Base-by-base conservation (phyloP, 2,797 vertebrate genomes). In the Staurois parvus region DNA sequence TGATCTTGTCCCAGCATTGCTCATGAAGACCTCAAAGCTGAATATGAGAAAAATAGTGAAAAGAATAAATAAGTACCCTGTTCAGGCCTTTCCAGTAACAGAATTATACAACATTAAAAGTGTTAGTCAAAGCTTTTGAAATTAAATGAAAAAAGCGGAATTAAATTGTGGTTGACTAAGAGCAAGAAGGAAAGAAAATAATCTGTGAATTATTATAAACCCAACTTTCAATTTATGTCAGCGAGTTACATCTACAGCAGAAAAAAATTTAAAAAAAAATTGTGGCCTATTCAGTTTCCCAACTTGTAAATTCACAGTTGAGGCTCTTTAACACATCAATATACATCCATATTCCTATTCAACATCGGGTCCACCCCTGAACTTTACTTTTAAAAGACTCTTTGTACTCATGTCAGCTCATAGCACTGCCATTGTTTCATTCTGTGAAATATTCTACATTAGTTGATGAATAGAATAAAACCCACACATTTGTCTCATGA, bases 71-170 rank as follows among this genome's bases (percentile, higher is more conserved):
- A 21, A 2, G 15, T 32, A 45, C 28, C 37, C 77, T 48, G 48
- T 42, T 79, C 32, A 79, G 77, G 48, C 32, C 69, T 42, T 34
- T 69, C 40, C 29, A 24, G 30, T 79, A 79, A 79, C 78, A 69
- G 42, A 69, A 79, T 80, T 56, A 70, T 70, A 45, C 52, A 19
- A 79, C 78, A 56, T 80, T 52, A 42, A 70, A 70, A 30, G 78
- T 79, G 40, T 42, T 24, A 70, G 66, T 34, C 7, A 70, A 79
- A 79, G 21, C 78, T 79, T 70, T 79, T 79, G 42, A 79, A 80
- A 80, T 62, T 24, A 9, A 81, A 64, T 28, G 79, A 62, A 81
- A 62, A 72, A 52, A 52, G 19, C 1, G 8, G 48, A 79, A 80
- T 56, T 80, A 70, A 70, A 80, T 26, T 5, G 42, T 56, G 78